A percentile compares a stretch with the other conserved stretches of the same genome.
These are phyloP conservation scores for Centruroides sculpturatus DNA, from an alignment of 1,140 invertebrate genomes.

Conservation along the genomic window DNA sequence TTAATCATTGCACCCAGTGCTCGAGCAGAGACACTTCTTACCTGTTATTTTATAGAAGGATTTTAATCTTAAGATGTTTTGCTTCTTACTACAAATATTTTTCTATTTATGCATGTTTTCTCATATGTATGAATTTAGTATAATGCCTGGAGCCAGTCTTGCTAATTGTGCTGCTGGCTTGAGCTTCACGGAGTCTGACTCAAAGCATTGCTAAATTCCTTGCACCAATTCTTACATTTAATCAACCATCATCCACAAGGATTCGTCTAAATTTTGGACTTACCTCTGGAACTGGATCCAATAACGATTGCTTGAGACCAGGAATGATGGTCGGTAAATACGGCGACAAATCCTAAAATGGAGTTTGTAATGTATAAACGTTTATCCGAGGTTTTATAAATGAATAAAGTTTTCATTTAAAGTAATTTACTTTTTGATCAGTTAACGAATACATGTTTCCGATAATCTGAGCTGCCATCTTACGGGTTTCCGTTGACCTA, in stretches of 20 bases:
- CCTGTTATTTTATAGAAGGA: neutral
- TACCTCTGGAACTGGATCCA: constrained; percentile 96
- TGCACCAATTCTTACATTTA: no score
- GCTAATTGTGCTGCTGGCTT: no score
- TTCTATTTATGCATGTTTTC: no score
- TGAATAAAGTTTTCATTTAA: neutral
- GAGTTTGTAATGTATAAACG: neutral
- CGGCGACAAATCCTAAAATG: constrained; percentile 64
- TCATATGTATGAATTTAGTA: no score
- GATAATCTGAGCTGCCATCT: constrained; percentile 97
- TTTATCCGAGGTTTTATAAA: no score
- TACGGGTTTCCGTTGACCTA: constrained; percentile 88
- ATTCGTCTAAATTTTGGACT: neutral
- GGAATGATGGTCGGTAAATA: constrained; percentile 95
- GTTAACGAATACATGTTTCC: constrained; percentile 99
- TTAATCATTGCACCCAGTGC: constrained; percentile 81
- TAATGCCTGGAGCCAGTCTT: no score
- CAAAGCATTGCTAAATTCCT: no score
- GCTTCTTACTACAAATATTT: no score
- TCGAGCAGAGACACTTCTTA: constrained; percentile 32
- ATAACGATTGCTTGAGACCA: constrained; percentile 83
- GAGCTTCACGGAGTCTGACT: no score
- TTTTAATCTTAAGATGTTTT: no score
- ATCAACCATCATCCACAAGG: no score
- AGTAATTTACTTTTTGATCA: constrained; percentile 62